phyloP scores from a whole-genome alignment of 2,113 vertebrate species.

The Lipotes vexillifer region DNA sequence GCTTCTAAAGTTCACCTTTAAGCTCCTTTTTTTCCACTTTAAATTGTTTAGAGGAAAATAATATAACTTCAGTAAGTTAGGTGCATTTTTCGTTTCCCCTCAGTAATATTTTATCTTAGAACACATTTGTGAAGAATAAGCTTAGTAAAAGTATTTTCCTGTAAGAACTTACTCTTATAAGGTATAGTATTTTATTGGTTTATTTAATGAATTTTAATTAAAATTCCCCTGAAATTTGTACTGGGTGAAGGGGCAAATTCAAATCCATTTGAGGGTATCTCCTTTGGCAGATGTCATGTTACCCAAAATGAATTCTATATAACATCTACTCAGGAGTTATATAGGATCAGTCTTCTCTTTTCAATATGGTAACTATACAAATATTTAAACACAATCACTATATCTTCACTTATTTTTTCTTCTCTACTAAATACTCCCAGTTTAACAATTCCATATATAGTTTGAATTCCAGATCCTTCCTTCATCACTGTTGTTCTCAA shows the following conservation, averaged over 20 bases:
- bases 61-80: neutral
- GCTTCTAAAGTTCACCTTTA: slow-evolving; percentile 30
- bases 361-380: neutral
- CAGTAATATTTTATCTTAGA: slow-evolving; percentile 20
- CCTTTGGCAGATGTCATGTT: neutral
- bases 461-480: neutral
- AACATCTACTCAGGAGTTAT: neutral
- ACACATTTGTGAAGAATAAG: slow-evolving; percentile 13
- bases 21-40: neutral
- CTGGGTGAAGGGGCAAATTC: neutral
- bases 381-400: neutral
- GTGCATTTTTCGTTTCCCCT: neutral
- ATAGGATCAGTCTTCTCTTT: neutral
- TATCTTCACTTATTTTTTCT: neutral
- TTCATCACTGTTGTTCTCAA: slow-evolving; percentile 9
- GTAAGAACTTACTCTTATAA: neutral
- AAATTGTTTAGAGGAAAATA: slow-evolving; percentile 3
- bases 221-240: neutral
- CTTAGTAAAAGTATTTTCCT: slow-evolving; percentile 7
- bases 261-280: neutral
- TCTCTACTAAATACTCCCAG: neutral
- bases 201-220: slow-evolving; percentile 35
- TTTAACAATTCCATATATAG: neutral
- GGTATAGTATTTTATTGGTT: neutral
- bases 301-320: neutral